Evolutionary conservation across 2,888 invertebrate genomes (phyloP), one percentile per base, ranked within the genome.

Genomic region (Hyppa rectilinea): DNA sequence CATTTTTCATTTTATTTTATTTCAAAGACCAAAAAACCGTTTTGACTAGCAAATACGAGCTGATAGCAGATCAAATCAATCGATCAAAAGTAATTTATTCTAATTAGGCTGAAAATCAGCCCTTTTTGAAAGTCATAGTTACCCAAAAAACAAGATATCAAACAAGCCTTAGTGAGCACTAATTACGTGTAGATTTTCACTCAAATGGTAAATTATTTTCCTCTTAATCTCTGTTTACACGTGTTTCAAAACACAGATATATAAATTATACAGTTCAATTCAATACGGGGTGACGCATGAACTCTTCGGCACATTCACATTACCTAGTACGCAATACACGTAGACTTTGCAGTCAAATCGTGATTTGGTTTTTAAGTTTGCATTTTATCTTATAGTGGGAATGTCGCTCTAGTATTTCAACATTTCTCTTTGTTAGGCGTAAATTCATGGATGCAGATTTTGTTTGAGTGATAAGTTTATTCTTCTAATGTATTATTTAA

Each of bases 321-420:
- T 23, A 43, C 10, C 74, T 62, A 4, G 26, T 55, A 80, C 6
- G 1, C 71, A 62, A 12, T 10, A 40, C 82, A 75, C 60, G 81
- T 75, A 52, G 9, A n/a, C 55, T 70, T 61, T 49, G 58, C 60
- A 61, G 71, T 56, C 52, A 59, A 65, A 52, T 43, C 82, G 78
- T 84, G 81, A 65, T 52, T 47, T 53, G 71, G 2, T 58, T 78
- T n/a, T 45, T 47, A 75, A 81, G 10, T 53, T 47, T 29, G 14
- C 36, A 43, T 65, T 74, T 70, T 67, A 76, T 77, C 66, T 67
- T 45, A 31, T 53, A 38, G 43, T 34, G 55, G 70, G 55, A 61
- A 69, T 69, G 50, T 50, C 23, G 23, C 26, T 68, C 38, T 49
- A 45, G 45, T 71, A 58, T 69, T 67, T 43, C 34, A 64, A 63